These are phyloP conservation scores for Aplysia californica DNA, from an alignment of 1,140 invertebrate genomes.

Conservation along the genomic window DNA sequence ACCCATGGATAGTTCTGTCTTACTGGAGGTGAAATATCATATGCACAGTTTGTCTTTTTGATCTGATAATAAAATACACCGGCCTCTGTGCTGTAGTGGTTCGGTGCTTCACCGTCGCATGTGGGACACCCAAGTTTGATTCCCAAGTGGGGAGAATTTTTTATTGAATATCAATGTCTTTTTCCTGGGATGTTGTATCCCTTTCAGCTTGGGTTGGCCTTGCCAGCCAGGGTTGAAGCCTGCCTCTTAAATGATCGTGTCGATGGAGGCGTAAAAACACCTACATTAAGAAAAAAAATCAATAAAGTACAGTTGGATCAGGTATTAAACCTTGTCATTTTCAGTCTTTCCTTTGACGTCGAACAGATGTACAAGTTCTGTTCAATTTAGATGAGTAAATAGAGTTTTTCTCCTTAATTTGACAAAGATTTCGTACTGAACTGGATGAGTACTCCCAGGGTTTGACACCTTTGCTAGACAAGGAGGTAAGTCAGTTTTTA, in stretches of 20 bases:
- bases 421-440: conserved; percentile 30
- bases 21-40: too few relatives aligned
- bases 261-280: too few relatives aligned
- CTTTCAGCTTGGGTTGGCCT: too few relatives aligned
- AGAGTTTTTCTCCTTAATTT: conserved; percentile 10
- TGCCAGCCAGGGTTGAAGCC: too few relatives aligned
- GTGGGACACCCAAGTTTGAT: too few relatives aligned
- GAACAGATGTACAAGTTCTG: not conserved
- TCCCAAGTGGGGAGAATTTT: too few relatives aligned
- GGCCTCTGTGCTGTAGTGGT: not conserved
- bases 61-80: not conserved
- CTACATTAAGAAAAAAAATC: not conserved
- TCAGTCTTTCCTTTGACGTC: not conserved
- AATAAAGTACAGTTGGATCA: not conserved
- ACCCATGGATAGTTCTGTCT: too few relatives aligned
- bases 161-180: too few relatives aligned
- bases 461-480: conserved; percentile 32
- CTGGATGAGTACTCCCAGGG: conserved; percentile 30
- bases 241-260: too few relatives aligned
- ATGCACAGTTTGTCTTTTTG: not conserved
- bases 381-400: not conserved
- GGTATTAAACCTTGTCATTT: not conserved
- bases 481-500: conserved; percentile 37
- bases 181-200: too few relatives aligned
- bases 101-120: too few relatives aligned